Evolutionary conservation across 35 echinoderm and acorn worm genomes (phyloP), one percentile per base, ranked within the genome.

Genomic region (Apostichopus californicus): DNA sequence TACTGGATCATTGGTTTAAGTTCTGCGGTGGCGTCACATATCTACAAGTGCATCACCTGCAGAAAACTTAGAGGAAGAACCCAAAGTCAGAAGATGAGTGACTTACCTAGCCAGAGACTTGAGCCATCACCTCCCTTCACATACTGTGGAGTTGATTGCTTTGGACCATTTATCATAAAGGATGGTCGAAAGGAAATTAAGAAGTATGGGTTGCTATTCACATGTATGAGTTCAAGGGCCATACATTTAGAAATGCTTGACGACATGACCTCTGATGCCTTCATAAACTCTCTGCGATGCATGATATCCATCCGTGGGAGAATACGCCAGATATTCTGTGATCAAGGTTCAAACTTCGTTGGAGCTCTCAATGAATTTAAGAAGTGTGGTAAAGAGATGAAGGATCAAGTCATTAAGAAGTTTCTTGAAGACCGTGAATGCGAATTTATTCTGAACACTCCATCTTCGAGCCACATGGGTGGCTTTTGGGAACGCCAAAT

Each of bases 261-360:
- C 57, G 72, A 92, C 23, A 23, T 97, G 72, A 90, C 64, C 14
- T 94, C 96, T 53, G 93, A 97, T 86, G 22, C 91, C n/a, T 97
- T 97, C 80, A 97, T 97, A 12, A 97, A 97, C 73, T 85, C 90
- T 13, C 70, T 92, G 56, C 78, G 95, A 64, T 78, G 95, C 53
- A 79, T 96, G 14, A 54, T 28, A 28, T 28, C 26, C 26, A 28
- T 28, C 26, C 26, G 26, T 46, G 95, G 95, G 55, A 82, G 85
- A 78, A 64, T 96, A 15, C 77, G 90, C 12, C 95, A 93, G 25
- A 87, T 94, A 9, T 26, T 90, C 23, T 94, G 81, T 28, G 95
- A 96, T 59, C 94, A 92, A 91, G 93, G 93, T 8, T 90, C 92
- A 96, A 96, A 96, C 52, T 75, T 94, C 17, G 60, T 89, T 13